Base-by-base conservation (phyloP, 2,888 invertebrate species). In the Muschampia plurimacula region DNA sequence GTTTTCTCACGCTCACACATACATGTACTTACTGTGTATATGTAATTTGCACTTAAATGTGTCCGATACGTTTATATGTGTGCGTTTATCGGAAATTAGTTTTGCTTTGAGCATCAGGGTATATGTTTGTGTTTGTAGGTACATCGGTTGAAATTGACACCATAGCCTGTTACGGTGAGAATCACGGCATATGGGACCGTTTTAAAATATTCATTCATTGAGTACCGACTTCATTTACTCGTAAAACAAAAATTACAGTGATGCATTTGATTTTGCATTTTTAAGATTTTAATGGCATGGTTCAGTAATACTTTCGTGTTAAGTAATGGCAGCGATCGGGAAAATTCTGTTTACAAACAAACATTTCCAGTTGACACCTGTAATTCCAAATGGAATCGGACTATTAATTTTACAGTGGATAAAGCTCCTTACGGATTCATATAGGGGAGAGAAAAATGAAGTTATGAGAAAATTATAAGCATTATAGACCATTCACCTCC, bases 1-100 rank as follows among this genome's bases (percentile, higher is more conserved):
- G 86, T 89, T 92, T 94, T 94, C 94, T 92, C 94, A 94, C 93
- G 93, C 90, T 93, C 86, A 89, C 90, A 87, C 86, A 87, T 87
- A 81, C 85, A 86, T 39, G 41, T 69, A 3, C 60, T 84, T 69
- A 3, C 55, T 84, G 78, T 82, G 81, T 84, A 85, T 78, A 80
- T 83, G 84, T 88, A 90, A 90, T 92, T 89, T 89, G 88, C 87
- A 89, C 87, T 88, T 57, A 64, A 69, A 70, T 70, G 83, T 81
- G 79, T 84, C 81, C 84, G 88, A 83, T 82, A 78, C 75, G 76
- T 79, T 78, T 76, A 77, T 82, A 77, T 83, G 85, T 87, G 86
- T 89, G 89, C 84, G 86, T 90, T 89, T 89, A 93, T 92, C 90
- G 91, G 89, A 90, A 92, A 92, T 92, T 91, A 89, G 92, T 90